Conservation (phyloP, 2,888 invertebrate species). For the Alcis repandata region DNA sequence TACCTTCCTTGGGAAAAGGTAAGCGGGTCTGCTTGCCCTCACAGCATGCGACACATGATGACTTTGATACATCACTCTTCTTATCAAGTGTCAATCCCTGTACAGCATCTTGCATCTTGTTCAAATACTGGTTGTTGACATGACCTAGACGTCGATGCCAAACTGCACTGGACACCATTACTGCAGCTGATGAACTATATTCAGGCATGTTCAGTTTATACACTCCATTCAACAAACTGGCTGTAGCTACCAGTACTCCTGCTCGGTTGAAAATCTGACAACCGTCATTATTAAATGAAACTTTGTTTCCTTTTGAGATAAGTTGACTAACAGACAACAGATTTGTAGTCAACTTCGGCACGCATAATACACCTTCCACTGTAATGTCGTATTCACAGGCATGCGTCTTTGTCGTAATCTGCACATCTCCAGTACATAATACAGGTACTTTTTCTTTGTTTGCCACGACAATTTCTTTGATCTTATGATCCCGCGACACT, state of each 20-base stretch:
- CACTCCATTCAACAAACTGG: constrained; percentile 37
- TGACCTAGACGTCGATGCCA: constrained; percentile 37
- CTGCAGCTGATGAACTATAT: constrained; percentile 9
- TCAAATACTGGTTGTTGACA: constrained; percentile 27
- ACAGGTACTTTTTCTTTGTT: constrained; percentile 39
- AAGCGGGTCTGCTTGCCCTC: constrained; percentile 42
- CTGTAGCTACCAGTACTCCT: constrained; percentile 33
- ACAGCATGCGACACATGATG: constrained; percentile 42
- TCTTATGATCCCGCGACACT: neutral
- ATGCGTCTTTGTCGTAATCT: constrained; percentile 33
- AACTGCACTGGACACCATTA: constrained; percentile 3
- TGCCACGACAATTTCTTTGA: constrained; percentile 42
- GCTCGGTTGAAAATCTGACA: constrained; percentile 3
- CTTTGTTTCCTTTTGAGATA: constrained; percentile 38
- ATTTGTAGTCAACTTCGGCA: too few species aligned
- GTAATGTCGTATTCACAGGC: too few species aligned
- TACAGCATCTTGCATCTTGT: constrained; percentile 47
- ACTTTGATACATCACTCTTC: constrained; percentile 26
- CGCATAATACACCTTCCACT: too few species aligned
- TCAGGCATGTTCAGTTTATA: constrained; percentile 37
- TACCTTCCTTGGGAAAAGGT: constrained; percentile 3
- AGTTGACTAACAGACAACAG: constrained; percentile 50
- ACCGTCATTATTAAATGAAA: too few species aligned
- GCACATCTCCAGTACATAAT: constrained; percentile 39
- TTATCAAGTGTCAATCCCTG: constrained; percentile 1